Evolutionary conservation across 2,797 vertebrate species (phyloP).

Genomic region (Falco novaeseelandiae): DNA sequence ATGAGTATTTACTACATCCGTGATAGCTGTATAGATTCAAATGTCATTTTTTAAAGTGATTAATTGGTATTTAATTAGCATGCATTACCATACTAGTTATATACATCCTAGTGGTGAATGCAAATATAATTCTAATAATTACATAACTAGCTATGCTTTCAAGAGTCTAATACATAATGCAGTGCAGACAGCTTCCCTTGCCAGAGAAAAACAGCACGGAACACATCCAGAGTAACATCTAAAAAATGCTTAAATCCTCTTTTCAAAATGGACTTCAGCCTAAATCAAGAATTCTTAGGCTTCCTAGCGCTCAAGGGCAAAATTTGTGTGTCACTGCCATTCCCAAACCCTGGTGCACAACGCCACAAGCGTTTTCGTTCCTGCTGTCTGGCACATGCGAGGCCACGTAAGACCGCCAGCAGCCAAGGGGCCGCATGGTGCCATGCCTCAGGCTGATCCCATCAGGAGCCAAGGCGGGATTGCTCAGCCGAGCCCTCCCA

Average conservation of each 20-base stretch:
- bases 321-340: not conserved
- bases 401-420: not conserved
- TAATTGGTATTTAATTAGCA: conserved; percentile 57
- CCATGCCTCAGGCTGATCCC: not conserved
- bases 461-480: not conserved
- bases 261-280: not conserved
- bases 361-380: not conserved
- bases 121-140: conserved; percentile 59
- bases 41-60: conserved; percentile 20
- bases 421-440: fast-evolving
- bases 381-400: not conserved
- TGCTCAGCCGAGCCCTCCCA: not conserved
- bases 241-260: not conserved
- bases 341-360: not conserved
- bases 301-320: not conserved
- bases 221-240: not conserved
- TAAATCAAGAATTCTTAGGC: not conserved
- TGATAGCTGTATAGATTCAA: not conserved
- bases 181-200: conserved; percentile 3
- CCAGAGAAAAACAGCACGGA: not conserved
- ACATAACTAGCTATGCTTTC: conserved; percentile 10
- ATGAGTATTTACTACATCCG: conserved; percentile 40
- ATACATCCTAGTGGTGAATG: conserved; percentile 2
- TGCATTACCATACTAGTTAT: not conserved
- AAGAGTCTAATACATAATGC: conserved; percentile 8